phyloP scores from a whole-genome alignment of 2,113 vertebrate genomes.

The Trematocara unimaculatum region DNA sequence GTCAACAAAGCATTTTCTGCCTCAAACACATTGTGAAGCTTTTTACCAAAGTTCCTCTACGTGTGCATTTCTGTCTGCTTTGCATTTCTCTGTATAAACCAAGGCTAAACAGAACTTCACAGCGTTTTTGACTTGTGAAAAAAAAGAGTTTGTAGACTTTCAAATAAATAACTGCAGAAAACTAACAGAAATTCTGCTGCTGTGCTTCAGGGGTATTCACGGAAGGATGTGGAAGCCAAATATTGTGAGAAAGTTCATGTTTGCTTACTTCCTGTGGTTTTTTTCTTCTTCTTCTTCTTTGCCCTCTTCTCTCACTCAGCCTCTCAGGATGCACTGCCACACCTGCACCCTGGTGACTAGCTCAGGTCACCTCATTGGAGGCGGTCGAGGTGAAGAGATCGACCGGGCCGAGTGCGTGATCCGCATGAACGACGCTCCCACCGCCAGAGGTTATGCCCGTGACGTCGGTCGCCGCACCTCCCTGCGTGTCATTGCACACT shows the following conservation, averaged over 20 bases:
- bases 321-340: slow-evolving; percentile 89
- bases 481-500: slow-evolving; percentile 92
- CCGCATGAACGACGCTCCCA: slow-evolving; percentile 95
- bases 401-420: slow-evolving; percentile 91
- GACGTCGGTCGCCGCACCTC: slow-evolving; percentile 91
- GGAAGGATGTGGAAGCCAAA: neutral
- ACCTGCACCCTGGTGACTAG: slow-evolving; percentile 92
- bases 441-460: slow-evolving; percentile 68
- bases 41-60: slow-evolving; percentile 35
- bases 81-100: slow-evolving; percentile 33
- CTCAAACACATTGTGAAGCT: slow-evolving; percentile 31
- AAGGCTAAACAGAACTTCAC: slow-evolving; percentile 10
- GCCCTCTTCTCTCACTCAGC: slow-evolving; percentile 61
- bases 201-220: neutral
- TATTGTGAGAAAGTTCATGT: neutral
- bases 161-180: neutral
- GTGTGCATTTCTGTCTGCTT: slow-evolving; percentile 38
- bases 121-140: neutral
- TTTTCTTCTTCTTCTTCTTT: neutral
- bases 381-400: slow-evolving; percentile 80
- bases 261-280: neutral
- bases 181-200: neutral
- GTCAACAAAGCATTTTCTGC: slow-evolving; percentile 60
- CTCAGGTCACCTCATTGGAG: slow-evolving; percentile 87
- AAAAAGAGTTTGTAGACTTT: neutral